Evolutionary conservation across 2,888 invertebrate species (phyloP), one percentile per base, ranked within the genome.

Genomic region (Sarcophaga carnaria): DNA sequence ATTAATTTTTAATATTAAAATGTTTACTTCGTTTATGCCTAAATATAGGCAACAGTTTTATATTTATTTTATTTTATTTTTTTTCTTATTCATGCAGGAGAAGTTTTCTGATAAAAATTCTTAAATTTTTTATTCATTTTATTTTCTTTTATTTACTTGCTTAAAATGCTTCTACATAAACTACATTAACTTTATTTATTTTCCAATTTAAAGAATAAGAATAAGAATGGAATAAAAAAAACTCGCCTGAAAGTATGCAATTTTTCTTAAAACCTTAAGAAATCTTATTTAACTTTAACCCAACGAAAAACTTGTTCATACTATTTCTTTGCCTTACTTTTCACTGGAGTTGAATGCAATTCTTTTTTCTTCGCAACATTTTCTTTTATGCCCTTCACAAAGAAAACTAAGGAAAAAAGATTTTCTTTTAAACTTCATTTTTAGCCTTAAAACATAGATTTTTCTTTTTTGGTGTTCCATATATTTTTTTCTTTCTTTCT

Each of bases 391-490:
- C 20, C 22, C 67, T 27, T 10, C n/a, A 11, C 8, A 62, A 22
- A 62, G 69, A 22, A 37, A 37, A 37, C 37, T 37, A 2, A 37
- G 37, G 10, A 10, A 37, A 37, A 37, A 37, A 37, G 37, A 37
- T 37, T 37, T 70, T 77, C 12, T 62, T 66, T 82, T 62, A 54
- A 75, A 54, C 17, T 71, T 45, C 59, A 75, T 60, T 80, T 37
- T 80, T 81, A 75, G 27, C 80, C 77, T 27, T 45, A 63, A 81
- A 85, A 81, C 81, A 78, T 62, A 81, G 17, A 75, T 85, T 80
- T 75, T 37, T 37, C 45, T 72, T 66, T 66, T 63, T 37, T 69
- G 37, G 49, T 71, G 59, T 25, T 59, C 64, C 25, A 59, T 74
- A 60, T 72, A 47, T 45, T 62, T 63, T 66, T n/a, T 14, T 12